Percentiles rank a stretch among this genome's conserved stretches.
phyloP scores from a whole-genome alignment of 2,888 invertebrate genomes.

The Drosophila setosimentum region DNA sequence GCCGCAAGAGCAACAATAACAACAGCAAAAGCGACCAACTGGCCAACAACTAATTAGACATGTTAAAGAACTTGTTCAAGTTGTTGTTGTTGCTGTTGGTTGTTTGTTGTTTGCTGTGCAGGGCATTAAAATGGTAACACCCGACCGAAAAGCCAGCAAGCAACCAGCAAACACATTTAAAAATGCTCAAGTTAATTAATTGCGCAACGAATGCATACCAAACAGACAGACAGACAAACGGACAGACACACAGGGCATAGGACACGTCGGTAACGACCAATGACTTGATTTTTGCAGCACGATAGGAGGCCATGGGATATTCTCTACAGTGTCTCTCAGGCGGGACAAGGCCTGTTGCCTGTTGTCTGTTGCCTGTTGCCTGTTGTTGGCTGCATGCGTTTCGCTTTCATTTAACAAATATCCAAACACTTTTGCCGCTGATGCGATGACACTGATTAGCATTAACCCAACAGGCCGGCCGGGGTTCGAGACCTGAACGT shows the following conservation, averaged over 20 bases:
- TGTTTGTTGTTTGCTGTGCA: conserved; percentile 34
- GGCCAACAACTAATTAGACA: conserved; percentile 83
- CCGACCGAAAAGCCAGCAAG: conserved; percentile 58
- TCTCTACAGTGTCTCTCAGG: not conserved
- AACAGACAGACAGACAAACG: not conserved
- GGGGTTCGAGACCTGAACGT: conserved; percentile 16
- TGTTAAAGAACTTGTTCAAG: conserved; percentile 81
- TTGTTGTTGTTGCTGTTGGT: conserved; percentile 44
- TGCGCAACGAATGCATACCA: conserved; percentile 69
- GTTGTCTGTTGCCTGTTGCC: not conserved
- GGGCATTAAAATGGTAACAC: conserved; percentile 74
- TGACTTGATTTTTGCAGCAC: conserved; percentile 71
- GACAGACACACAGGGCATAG: conserved; percentile 17
- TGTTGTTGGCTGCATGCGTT: conserved; percentile 58
- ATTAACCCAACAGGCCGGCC: conserved; percentile 47
- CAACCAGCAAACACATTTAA: conserved; percentile 72
- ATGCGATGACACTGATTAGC: conserved; percentile 75
- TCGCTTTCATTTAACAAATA: conserved; percentile 80
- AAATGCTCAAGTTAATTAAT: conserved; percentile 80
- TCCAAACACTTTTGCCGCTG: conserved; percentile 80
- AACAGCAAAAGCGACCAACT: conserved; percentile 30
- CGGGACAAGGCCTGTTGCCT: not conserved
- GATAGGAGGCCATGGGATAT: conserved; percentile 51
- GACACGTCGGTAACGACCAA: conserved; percentile 60
- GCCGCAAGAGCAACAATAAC: conserved; percentile 33